Evolutionary conservation across 1,140 invertebrate species (phyloP).

Genomic region (Lutraria rhynchaena): DNA sequence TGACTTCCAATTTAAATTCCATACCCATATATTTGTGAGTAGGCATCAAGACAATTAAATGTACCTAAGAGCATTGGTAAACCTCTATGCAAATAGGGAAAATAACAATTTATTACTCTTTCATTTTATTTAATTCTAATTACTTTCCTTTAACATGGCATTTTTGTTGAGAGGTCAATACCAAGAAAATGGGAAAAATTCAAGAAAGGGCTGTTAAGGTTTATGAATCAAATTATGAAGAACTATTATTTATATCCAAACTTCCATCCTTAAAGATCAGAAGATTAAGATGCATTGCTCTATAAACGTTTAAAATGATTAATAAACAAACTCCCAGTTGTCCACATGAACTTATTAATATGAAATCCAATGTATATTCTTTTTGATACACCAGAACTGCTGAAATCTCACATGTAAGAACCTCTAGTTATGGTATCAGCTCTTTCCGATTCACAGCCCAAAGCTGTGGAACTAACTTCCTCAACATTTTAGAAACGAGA

Average conservation of each 20-base stretch:
- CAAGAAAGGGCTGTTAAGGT: background rate
- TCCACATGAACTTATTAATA: background rate
- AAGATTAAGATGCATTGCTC: background rate
- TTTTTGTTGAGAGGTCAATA: too few species aligned
- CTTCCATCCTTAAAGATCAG: background rate
- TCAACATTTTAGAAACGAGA: too few species aligned
- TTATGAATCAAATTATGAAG: background rate
- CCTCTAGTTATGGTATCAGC: slow-evolving; percentile 19
- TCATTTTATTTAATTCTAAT: too few species aligned
- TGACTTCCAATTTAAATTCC: too few species aligned
- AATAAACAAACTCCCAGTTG: background rate
- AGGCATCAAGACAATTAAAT: too few species aligned
- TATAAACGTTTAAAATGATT: background rate
- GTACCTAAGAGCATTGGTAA: too few species aligned
- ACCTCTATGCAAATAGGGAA: too few species aligned
- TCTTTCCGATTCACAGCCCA: slow-evolving; percentile 10
- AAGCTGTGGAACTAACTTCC: too few species aligned
- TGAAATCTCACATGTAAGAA: slow-evolving; percentile 22
- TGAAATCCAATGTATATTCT: background rate
- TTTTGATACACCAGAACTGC: slow-evolving; percentile 17
- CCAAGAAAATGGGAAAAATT: too few species aligned
- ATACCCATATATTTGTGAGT: too few species aligned
- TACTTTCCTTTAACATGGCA: too few species aligned
- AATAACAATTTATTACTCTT: too few species aligned
- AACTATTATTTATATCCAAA: background rate